Conservation (phyloP, 2,113 vertebrate genomes). For the Furnarius figulus region DNA sequence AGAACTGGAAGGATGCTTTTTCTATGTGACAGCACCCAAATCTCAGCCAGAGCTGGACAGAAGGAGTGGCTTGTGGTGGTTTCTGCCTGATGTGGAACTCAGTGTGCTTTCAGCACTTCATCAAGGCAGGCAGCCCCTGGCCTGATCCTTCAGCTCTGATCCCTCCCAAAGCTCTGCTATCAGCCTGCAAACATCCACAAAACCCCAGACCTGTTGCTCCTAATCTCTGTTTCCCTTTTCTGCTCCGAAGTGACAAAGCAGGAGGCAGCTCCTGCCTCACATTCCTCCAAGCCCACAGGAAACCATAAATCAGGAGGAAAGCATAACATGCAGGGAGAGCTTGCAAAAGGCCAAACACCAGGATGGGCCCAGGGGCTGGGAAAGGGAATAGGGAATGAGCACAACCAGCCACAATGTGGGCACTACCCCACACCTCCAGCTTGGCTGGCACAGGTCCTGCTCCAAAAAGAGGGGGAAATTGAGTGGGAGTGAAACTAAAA, state of each 20-base stretch:
- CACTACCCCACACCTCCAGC: not conserved
- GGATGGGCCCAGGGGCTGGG: not conserved
- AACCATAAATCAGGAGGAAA: slow-evolving; percentile 44
- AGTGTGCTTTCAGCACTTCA: not conserved
- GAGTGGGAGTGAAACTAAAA: not conserved
- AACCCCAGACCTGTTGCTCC: not conserved
- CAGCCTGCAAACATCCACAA: not conserved
- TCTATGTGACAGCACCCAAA: not conserved
- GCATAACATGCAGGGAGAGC: not conserved
- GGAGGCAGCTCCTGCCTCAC: slow-evolving; percentile 9
- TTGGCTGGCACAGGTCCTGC: not conserved
- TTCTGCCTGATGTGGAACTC: not conserved
- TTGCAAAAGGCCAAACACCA: not conserved
- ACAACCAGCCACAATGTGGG: not conserved
- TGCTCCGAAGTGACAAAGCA: slow-evolving; percentile 1
- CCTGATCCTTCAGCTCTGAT: not conserved
- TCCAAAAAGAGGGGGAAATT: not conserved
- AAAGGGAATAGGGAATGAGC: not conserved
- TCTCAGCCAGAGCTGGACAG: not conserved
- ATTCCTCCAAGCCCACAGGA: slow-evolving; percentile 62
- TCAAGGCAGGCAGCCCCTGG: not conserved
- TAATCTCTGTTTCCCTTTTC: not conserved
- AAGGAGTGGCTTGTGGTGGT: not conserved
- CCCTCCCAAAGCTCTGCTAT: not conserved
- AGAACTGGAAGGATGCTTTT: not conserved